Conservation (phyloP, 2,797 vertebrate genomes). For the Buphagus erythrorhynchus region DNA sequence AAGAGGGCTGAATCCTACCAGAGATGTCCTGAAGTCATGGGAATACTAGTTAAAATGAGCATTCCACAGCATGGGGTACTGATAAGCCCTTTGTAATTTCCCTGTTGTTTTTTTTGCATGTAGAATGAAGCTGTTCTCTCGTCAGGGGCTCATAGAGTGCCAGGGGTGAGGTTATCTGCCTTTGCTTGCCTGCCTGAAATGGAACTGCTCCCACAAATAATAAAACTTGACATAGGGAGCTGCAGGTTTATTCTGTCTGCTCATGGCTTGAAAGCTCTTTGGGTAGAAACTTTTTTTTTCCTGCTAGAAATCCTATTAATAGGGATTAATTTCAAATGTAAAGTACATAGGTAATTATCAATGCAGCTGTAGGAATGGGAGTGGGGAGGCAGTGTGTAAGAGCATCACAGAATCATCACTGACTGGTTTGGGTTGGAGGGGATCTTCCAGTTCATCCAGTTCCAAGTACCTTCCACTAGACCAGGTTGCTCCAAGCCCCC, state of each 20-base stretch:
- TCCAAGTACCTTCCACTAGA: accelerated
- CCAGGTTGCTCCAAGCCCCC: accelerated
- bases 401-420: background rate
- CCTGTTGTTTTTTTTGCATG: background rate
- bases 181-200: background rate
- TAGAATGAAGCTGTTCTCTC: background rate
- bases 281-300: background rate
- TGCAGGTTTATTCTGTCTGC: background rate
- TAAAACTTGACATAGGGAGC: background rate
- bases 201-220: background rate
- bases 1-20: background rate
- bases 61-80: background rate
- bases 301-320: background rate
- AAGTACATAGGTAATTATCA: background rate
- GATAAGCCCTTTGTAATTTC: background rate
- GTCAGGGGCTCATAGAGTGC: accelerated
- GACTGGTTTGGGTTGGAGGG: background rate
- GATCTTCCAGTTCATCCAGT: background rate
- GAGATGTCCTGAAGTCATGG: background rate
- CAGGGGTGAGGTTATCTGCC: background rate
- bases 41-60: background rate
- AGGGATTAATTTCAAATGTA: background rate
- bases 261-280: background rate
- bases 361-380: background rate
- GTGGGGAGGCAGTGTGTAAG: background rate